Conservation (phyloP, 2,888 invertebrate species). For the Oscheius sp. region DNA sequence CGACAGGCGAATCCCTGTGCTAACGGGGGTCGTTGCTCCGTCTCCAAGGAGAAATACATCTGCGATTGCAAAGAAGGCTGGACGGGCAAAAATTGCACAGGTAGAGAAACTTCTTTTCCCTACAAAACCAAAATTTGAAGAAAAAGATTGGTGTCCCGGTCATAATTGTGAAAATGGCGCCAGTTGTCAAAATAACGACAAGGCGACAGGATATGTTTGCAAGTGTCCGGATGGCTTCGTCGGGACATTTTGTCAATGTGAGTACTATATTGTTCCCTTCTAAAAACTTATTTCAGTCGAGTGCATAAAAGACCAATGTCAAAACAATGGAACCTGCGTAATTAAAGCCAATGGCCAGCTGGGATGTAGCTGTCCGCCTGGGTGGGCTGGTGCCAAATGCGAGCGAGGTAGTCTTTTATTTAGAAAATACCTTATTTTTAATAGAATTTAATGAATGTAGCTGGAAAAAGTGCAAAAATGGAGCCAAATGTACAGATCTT, state of each 20-base stretch:
- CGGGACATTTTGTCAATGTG: constrained; percentile 53
- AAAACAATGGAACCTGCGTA: constrained; percentile 50
- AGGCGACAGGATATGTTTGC: constrained; percentile 45
- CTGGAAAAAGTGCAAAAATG: constrained; percentile 50
- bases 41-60: constrained; percentile 37
- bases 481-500: constrained; percentile 51
- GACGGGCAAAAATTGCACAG: constrained; percentile 42
- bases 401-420: constrained; percentile 43
- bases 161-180: constrained; percentile 45
- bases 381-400: constrained; percentile 48
- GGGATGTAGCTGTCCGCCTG: constrained; percentile 54
- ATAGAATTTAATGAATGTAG: constrained; percentile 60
- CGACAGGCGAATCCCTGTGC: constrained; percentile 44
- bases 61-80: constrained; percentile 44
- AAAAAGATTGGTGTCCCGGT: constrained; percentile 43
- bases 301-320: constrained; percentile 47
- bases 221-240: constrained; percentile 47
- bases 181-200: constrained; percentile 46
- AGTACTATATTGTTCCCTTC: background rate
- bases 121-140: constrained; percentile 4
- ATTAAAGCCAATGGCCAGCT: constrained; percentile 47
- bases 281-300: constrained; percentile 37
- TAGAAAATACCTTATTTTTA: constrained; percentile 5
- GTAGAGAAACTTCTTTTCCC: constrained; percentile 12
- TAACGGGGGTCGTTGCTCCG: constrained; percentile 42